Conservation (phyloP, 2,888 invertebrate species). For the Ophonus ardosiacus region DNA sequence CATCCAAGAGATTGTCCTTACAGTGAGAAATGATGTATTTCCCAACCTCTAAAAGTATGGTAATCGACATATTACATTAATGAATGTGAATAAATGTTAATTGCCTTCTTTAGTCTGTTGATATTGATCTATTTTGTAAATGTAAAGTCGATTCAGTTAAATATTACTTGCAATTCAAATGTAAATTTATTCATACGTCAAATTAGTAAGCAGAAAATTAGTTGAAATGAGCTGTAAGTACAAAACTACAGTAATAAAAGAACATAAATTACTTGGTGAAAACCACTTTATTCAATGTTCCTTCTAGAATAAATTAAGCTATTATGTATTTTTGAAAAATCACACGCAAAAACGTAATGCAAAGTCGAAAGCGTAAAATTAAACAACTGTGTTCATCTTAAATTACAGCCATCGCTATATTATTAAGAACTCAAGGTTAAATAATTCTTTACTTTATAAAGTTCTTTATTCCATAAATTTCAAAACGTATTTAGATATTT, state of each 20-base stretch:
- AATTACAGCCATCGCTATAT: not conserved
- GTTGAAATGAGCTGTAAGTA: not conserved
- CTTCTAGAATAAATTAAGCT: not conserved
- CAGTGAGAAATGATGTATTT: no score
- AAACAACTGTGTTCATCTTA: not conserved
- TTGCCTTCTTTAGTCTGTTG: no score
- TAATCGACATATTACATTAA: no score
- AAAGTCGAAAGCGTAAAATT: not conserved
- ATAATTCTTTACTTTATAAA: not conserved
- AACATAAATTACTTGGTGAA: constrained; percentile 10
- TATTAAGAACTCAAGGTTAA: not conserved
- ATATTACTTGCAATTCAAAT: not conserved
- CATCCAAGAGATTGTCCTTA: no score
- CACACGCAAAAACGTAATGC: not conserved
- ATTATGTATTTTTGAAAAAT: not conserved
- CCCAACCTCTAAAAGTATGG: no score
- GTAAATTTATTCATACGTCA: constrained; percentile 9
- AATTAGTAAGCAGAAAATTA: constrained; percentile 7
- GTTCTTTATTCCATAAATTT: not conserved
- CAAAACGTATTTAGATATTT: no score
- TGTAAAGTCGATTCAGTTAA: not conserved
- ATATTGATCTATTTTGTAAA: no score
- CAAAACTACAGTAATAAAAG: constrained; percentile 15
- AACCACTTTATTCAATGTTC: not conserved
- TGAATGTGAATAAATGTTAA: no score